Conservation (phyloP, 2,888 invertebrate species). For the Rhagonycha lutea region DNA sequence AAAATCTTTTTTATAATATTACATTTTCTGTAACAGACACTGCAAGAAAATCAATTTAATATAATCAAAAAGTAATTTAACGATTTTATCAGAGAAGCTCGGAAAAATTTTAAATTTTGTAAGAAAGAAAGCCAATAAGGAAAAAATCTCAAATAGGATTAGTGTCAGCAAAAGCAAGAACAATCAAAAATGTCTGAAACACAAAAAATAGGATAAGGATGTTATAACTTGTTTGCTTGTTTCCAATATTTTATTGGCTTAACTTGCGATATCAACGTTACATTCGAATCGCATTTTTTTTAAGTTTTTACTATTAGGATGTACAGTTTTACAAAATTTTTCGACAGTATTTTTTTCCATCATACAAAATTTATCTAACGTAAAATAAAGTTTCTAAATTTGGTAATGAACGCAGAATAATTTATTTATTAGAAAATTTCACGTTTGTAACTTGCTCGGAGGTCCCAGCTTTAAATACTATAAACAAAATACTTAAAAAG, state of each 20-base stretch:
- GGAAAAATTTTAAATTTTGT: neutral
- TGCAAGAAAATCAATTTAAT: neutral
- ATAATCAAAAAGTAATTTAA: neutral
- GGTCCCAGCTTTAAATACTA: neutral
- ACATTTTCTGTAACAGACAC: neutral
- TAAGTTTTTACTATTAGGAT: neutral
- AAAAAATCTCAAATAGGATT: neutral
- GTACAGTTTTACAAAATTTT: neutral
- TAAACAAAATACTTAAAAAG: neutral
- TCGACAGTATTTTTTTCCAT: too few species aligned
- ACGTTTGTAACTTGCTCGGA: too few species aligned
- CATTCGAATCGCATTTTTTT: neutral
- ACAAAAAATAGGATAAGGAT: conserved; percentile 36
- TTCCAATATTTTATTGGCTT: conserved; percentile 38
- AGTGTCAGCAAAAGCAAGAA: neutral
- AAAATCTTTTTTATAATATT: too few species aligned
- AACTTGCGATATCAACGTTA: conserved; percentile 41
- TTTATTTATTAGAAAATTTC: neutral
- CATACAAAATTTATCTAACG: neutral
- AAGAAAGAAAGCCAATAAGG: neutral
- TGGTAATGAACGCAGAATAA: neutral
- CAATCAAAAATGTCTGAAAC: conserved; percentile 1
- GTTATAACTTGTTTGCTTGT: conserved; percentile 43
- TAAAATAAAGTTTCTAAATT: neutral
- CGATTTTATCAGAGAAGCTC: neutral